Evolutionary conservation across 2,888 invertebrate species (phyloP).

Genomic region (Agrochola lota): DNA sequence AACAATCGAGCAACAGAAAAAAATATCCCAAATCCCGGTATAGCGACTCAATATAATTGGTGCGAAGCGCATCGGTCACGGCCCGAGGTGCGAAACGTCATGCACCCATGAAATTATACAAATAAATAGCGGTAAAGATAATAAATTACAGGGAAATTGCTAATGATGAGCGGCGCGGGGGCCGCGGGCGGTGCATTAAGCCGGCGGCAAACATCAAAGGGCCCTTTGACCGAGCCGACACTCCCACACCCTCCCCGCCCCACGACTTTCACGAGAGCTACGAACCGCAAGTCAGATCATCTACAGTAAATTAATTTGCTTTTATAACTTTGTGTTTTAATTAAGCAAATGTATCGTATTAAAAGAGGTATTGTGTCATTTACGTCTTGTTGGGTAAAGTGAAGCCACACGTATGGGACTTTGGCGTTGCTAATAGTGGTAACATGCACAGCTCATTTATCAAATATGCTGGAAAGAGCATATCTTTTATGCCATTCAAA

Average conservation of each 20-base stretch:
- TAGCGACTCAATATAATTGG: slow-evolving; percentile 53
- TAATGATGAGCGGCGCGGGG: slow-evolving; percentile 89
- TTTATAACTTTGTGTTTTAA: slow-evolving; percentile 61
- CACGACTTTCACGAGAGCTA: slow-evolving; percentile 70
- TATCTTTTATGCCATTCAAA: background rate
- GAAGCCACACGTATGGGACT: background rate
- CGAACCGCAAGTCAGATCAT: slow-evolving; percentile 65
- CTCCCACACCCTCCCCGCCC: slow-evolving; percentile 84
- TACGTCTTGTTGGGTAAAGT: slow-evolving; percentile 1
- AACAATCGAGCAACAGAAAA: background rate
- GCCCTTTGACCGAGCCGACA: slow-evolving; percentile 90
- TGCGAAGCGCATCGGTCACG: slow-evolving; percentile 57
- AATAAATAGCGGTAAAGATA: slow-evolving; percentile 90
- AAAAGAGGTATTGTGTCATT: slow-evolving; percentile 21
- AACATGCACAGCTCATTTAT: background rate
- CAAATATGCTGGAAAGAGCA: background rate
- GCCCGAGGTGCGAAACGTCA: slow-evolving; percentile 76
- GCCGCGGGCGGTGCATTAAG: slow-evolving; percentile 90
- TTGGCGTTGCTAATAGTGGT: background rate
- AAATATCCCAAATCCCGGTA: background rate
- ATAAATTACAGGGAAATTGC: slow-evolving; percentile 91
- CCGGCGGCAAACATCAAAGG: slow-evolving; percentile 91
- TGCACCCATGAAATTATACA: slow-evolving; percentile 85
- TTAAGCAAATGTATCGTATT: slow-evolving; percentile 55
- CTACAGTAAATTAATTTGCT: slow-evolving; percentile 66